Evolutionary conservation across 2,888 invertebrate species (phyloP), one percentile per base, ranked within the genome.

Genomic region (Thera obeliscata): DNA sequence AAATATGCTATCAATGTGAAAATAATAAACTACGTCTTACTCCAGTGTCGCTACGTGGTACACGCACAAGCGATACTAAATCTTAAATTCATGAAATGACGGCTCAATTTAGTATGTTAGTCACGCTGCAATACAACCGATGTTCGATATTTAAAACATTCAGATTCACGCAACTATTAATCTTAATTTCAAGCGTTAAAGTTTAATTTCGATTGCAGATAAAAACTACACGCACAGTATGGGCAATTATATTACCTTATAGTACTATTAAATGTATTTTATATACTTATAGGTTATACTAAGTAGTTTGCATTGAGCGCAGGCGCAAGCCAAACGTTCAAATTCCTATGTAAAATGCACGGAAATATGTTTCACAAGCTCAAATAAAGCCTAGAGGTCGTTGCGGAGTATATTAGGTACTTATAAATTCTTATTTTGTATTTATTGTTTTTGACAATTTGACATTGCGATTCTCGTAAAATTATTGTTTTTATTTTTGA

Each of bases 231-330:
- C 33, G 33, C 6, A 50, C 6, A 3, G 22, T 50, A 52, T 33
- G 9, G 33, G 33, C 52, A 9, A 33, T 52, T 52, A 52, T 52
- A 52, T 9, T 52, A 33, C 52, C 33, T 52, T 52, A 52, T 9
- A 9, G 52, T 33, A 52, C 33, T 41, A 56, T 56, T 12, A 43
- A 43, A 22, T 56, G 41, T 12, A 56, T 56, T 56, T n/a, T 59
- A 22, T 64, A 41, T 66, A 64, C 54, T 50, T 61, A 58, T 61
- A 57, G 60, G 38, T 33, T 43, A 55, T 41, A 73, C n/a, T n/a
- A n/a, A n/a, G 73, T 69, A 64, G 78, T 81, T 80, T 74, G 69
- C 78, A 78, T 78, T 81, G 80, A 75, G 68, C 72, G 62, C 43
- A 66, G 49, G 67, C 66, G 61, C 68, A 61, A 60, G 56, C 68